Evolutionary conservation across 2,113 vertebrate genomes (phyloP).

Genomic region (Grammomys dolichurus): DNA sequence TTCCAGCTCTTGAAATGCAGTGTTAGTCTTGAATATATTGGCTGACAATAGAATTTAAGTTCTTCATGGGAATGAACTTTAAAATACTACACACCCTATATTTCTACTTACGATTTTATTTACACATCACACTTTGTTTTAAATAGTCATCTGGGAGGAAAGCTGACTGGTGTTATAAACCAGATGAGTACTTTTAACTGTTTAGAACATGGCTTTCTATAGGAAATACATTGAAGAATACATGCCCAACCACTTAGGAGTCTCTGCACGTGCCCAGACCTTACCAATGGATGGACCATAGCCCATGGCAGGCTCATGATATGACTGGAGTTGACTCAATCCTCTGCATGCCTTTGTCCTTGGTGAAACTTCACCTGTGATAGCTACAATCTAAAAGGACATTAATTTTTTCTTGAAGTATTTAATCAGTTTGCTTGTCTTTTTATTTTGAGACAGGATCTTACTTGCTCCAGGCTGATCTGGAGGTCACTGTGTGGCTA

Average conservation of each 20-base stretch:
- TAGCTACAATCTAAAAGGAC: not conserved
- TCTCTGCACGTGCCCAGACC: no score
- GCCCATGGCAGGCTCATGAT: no score
- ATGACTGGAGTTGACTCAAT: no score
- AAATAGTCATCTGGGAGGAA: conserved; percentile 48
- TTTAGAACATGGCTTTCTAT: not conserved
- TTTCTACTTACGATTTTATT: conserved; percentile 55
- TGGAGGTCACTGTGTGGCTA: not conserved
- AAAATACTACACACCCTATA: conserved; percentile 3
- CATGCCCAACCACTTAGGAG: no score
- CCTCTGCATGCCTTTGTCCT: no score
- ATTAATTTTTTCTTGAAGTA: not conserved
- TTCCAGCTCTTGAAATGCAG: conserved; percentile 53
- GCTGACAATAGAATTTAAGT: conserved; percentile 55
- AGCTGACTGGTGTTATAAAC: not conserved
- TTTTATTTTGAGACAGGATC: not conserved
- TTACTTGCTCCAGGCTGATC: no score
- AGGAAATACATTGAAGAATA: no score
- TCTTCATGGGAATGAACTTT: conserved; percentile 11
- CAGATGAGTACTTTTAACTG: not conserved
- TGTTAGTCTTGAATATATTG: conserved; percentile 26
- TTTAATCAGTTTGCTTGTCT: not conserved
- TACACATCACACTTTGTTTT: not conserved
- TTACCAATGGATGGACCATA: no score
- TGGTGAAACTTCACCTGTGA: not conserved